Evolutionary conservation across 2,797 vertebrate species (phyloP).

Genomic region (Borostomias antarcticus): DNA sequence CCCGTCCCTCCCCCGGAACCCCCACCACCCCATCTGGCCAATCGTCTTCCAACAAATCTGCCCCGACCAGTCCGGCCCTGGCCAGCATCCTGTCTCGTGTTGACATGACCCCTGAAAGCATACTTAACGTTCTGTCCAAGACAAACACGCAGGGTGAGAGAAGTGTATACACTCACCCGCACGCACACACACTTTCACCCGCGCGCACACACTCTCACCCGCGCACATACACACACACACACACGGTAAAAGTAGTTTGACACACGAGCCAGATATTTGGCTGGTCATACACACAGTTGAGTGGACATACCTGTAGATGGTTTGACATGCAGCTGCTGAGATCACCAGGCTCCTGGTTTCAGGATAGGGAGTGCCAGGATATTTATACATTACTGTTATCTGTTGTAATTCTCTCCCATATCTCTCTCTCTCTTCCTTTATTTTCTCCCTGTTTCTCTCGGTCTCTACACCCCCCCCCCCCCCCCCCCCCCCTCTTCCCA

Average conservation of each 20-base stretch:
- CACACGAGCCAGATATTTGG: neutral
- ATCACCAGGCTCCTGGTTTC: too few species aligned
- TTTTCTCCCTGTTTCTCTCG: neutral
- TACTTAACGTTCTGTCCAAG: slow-evolving; percentile 87
- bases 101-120: slow-evolving; percentile 93
- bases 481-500: slow-evolving; percentile 52
- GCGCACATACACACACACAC: slow-evolving; percentile 67
- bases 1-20: slow-evolving; percentile 87
- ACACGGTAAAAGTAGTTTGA: too few species aligned
- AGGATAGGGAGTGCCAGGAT: neutral
- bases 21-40: slow-evolving; percentile 85
- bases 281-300: neutral
- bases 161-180: neutral
- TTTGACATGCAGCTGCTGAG: too few species aligned
- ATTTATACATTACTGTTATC: neutral
- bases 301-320: too few species aligned
- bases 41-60: slow-evolving; percentile 77
- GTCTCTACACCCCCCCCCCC: slow-evolving; percentile 3
- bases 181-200: neutral
- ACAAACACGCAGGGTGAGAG: slow-evolving; percentile 84
- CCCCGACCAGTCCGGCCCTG: slow-evolving; percentile 80
- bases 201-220: slow-evolving; percentile 80
- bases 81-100: slow-evolving; percentile 96
- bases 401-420: slow-evolving; percentile 11
- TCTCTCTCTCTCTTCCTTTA: neutral